These are phyloP conservation scores for Thamnophis sirtalis DNA, from an alignment of 2,113 vertebrate species.

Conservation along the genomic window DNA sequence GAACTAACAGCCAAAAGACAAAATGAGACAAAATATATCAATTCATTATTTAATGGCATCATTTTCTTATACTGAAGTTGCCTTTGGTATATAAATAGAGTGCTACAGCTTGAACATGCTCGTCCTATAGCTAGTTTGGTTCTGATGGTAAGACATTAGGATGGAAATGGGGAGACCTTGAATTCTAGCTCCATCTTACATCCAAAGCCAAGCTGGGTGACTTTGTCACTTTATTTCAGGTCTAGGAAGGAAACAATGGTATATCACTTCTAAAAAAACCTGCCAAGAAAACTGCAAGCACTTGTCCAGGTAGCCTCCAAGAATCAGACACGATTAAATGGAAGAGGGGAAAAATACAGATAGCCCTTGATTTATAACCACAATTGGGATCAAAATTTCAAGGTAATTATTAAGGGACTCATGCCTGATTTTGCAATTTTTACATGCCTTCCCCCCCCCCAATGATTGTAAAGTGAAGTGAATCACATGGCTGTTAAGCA, in stretches of 20 bases:
- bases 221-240: background rate
- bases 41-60: conserved; percentile 3
- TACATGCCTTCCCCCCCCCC: background rate
- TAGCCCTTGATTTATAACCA: background rate
- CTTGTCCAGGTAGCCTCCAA: background rate
- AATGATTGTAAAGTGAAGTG: background rate
- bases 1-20: conserved; percentile 15
- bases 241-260: background rate
- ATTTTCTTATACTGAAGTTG: background rate
- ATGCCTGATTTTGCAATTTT: background rate
- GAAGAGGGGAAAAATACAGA: background rate
- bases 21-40: background rate
- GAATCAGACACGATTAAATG: background rate
- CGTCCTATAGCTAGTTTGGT: background rate
- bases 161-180: background rate
- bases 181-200: background rate
- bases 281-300: background rate
- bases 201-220: background rate
- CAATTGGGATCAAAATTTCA: background rate
- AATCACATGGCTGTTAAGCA: background rate
- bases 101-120: background rate
- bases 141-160: background rate
- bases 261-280: background rate
- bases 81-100: background rate
- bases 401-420: background rate